Conservation (phyloP, 2,888 invertebrate genomes). For the Bombylius major region DNA sequence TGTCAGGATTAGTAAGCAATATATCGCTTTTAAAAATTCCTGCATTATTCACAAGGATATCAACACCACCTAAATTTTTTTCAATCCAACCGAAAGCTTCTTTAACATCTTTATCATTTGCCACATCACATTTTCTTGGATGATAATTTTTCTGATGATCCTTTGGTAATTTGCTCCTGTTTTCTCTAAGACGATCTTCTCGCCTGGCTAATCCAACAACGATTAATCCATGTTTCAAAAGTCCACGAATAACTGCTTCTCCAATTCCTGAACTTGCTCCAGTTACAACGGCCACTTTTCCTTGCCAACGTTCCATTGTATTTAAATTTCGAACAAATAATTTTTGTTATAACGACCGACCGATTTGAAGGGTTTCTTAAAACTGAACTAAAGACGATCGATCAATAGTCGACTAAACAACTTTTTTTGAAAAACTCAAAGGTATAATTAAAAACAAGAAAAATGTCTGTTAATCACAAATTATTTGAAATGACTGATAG, state of each 20-base stretch:
- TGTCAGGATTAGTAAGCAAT: constrained; percentile 14
- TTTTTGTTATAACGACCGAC: no score
- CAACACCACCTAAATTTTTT: constrained; percentile 39
- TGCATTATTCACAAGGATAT: constrained; percentile 48
- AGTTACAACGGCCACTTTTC: constrained; percentile 47
- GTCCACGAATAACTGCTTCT: constrained; percentile 34
- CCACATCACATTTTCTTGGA: constrained; percentile 40
- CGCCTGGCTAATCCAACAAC: constrained; percentile 44
- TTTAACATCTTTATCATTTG: constrained; percentile 41
- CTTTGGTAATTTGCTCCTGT: constrained; percentile 21
- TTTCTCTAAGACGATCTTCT: constrained; percentile 31
- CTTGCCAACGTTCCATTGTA: constrained; percentile 48
- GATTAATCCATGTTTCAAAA: constrained; percentile 39
- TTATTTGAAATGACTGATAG: no score
- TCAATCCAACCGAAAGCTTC: constrained; percentile 40
- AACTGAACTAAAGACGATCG: no score
- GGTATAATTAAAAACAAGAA: no score
- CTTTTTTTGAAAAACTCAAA: no score
- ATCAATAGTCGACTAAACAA: no score
- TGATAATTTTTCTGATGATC: constrained; percentile 27
- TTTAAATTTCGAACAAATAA: background rate
- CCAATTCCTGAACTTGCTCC: constrained; percentile 52
- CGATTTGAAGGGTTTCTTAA: no score
- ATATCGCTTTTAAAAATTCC: constrained; percentile 15
- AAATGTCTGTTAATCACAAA: no score